Conservation (phyloP, 2,888 invertebrate genomes). For the Megalurothrips usitatus region DNA sequence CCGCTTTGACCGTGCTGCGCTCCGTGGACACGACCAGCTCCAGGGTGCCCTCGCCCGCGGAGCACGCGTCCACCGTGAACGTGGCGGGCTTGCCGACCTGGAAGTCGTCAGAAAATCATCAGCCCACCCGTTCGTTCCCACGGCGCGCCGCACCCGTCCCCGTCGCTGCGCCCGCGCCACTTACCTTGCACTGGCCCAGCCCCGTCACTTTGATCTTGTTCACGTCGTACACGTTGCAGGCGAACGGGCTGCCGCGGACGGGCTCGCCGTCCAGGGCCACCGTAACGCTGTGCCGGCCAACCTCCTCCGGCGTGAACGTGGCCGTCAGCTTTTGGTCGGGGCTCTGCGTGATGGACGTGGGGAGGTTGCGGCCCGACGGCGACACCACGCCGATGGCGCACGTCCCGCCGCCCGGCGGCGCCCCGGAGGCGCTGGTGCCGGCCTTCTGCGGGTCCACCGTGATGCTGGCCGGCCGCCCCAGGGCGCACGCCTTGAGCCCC, state of each 20-base stretch:
- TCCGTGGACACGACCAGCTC: conserved; percentile 87
- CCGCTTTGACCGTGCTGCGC: conserved; percentile 83
- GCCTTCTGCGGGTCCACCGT: conserved; percentile 52
- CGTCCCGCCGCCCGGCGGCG: conserved; percentile 44
- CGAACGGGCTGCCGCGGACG: conserved; percentile 87
- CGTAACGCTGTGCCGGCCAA: conserved; percentile 77
- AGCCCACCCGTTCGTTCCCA: neutral
- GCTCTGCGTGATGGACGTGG: conserved; percentile 60
- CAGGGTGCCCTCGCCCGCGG: conserved; percentile 89
- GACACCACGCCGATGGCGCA: conserved; percentile 41
- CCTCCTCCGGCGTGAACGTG: conserved; percentile 77
- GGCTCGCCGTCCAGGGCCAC: conserved; percentile 78
- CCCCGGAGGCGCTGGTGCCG: neutral
- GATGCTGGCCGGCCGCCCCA: conserved; percentile 60
- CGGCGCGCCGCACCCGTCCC: neutral
- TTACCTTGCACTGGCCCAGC: conserved; percentile 57
- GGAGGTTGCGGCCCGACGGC: conserved; percentile 52
- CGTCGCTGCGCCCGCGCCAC: neutral
- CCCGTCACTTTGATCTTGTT: conserved; percentile 52
- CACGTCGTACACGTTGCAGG: conserved; percentile 91
- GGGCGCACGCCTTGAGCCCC: conserved; percentile 64
- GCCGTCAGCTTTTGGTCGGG: conserved; percentile 65
- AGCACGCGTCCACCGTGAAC: conserved; percentile 90
- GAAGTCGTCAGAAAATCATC: conserved; percentile 35
- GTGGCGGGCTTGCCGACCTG: conserved; percentile 80